Percentiles rank a stretch among this genome's conserved stretches.
Conservation (phyloP, 2,888 invertebrate genomes). For the Melanargia galathea region DNA sequence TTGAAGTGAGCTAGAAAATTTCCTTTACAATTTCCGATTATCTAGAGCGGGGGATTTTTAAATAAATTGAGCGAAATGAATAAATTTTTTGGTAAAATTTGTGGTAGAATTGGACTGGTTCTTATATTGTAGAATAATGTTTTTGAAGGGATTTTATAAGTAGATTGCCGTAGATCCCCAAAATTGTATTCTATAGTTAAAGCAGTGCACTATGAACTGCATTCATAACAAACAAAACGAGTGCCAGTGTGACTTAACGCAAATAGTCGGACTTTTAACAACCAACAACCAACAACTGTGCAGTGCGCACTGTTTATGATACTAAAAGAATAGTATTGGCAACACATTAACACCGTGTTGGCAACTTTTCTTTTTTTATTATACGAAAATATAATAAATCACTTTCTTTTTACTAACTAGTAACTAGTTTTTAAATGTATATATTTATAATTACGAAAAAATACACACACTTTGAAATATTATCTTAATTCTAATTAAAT, state of each 20-base stretch:
- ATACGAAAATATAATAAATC: too few relatives aligned
- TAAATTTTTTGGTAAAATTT: conserved; percentile 5
- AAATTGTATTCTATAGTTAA: too few relatives aligned
- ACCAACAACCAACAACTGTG: background rate
- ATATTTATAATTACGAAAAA: background rate
- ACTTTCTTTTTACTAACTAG: too few relatives aligned
- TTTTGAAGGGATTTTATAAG: conserved; percentile 10
- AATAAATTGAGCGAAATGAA: conserved; percentile 40
- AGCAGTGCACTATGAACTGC: background rate
- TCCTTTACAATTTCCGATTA: conserved; percentile 44
- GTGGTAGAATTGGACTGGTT: background rate
- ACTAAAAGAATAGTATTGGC: background rate
- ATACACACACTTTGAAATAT: too few relatives aligned
- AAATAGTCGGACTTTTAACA: conserved; percentile 9
- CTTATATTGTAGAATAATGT: background rate
- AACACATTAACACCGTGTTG: too few relatives aligned
- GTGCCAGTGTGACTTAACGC: conserved; percentile 17
- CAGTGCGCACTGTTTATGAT: conserved; percentile 1
- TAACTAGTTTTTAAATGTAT: too few relatives aligned
- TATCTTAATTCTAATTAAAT: too few relatives aligned
- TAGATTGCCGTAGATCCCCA: too few relatives aligned
- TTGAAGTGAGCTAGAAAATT: conserved; percentile 37
- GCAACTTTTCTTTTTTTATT: background rate
- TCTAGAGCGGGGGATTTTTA: conserved; percentile 40
- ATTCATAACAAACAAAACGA: conserved; percentile 21